Evolutionary conservation across 2,113 vertebrate genomes (phyloP), one percentile per base, ranked within the genome.

Genomic region (Rhombomys opimus): DNA sequence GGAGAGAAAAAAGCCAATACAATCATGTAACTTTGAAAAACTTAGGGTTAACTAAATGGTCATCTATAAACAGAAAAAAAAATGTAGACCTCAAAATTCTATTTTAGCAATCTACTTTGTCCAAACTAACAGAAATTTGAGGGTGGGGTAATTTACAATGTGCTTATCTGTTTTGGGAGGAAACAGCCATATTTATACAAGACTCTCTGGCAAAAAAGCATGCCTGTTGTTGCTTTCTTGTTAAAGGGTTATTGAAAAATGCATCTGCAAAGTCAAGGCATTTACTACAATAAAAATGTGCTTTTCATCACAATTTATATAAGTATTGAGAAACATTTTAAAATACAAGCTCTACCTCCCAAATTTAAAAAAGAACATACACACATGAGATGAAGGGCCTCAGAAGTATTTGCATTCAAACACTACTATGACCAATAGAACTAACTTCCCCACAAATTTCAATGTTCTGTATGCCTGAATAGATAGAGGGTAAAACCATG

Each of bases 1-100:
- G 50, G 5, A 15, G 4, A 80, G 72, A 41, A 5, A 73, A 80
- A 94, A 87, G 22, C 54, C 80, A 87, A 90, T 27, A 80, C 76
- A 93, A 52, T 10, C 46, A 57, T 4, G 84, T 65, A 87, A 87
- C 88, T 89, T 93, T 94, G n/a, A 97, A 63, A 95, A 63, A 94
- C 23, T 65, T 52, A 75, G 32, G 41, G 5, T 80, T 77, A 85
- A 93, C 23, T 50, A 92, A 59, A 32, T 93, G 61, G 67, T 89
- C 46, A 46, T 46, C 75, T 72, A 46, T 30, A 72, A 91, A 92
- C 27, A 96, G 25, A 76, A 87, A 95, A 30, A 77, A 93, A 15
- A 87, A 82, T 52, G 65, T 90, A 91, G 41, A 2, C 68, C 52
- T 91, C 67, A 93, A 95, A 96, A 95, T 78, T 14, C 52, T 96